These are phyloP conservation scores for Halictus rubicundus DNA, from an alignment of 1,140 invertebrate species.

Conservation along the genomic window DNA sequence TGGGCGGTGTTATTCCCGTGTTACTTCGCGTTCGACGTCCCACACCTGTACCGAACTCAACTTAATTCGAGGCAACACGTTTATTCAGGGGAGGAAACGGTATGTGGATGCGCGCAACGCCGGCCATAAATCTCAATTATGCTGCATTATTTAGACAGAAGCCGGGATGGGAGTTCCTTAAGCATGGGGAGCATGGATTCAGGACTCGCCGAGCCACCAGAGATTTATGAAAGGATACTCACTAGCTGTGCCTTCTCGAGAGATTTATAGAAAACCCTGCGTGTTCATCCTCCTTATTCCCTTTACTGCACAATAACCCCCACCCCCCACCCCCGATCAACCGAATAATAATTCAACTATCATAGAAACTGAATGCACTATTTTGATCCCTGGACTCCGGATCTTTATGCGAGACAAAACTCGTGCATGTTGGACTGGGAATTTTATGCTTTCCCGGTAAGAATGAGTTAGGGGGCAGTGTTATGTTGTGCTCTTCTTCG, in stretches of 20 bases:
- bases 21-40: constrained; percentile 4
- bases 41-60: background rate
- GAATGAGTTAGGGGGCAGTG: too few relatives aligned
- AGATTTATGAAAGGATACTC: background rate
- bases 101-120: background rate
- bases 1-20: too few relatives aligned
- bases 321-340: too few relatives aligned
- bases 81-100: constrained; percentile 17
- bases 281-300: too few relatives aligned
- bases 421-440: too few relatives aligned
- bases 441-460: too few relatives aligned
- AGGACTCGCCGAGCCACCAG: background rate
- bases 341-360: too few relatives aligned
- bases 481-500: too few relatives aligned
- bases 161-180: constrained; percentile 10
- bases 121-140: constrained; percentile 26
- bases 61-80: constrained; percentile 30
- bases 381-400: too few relatives aligned
- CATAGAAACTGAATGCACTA: too few relatives aligned
- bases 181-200: background rate
- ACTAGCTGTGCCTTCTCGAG: background rate
- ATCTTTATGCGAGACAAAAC: too few relatives aligned
- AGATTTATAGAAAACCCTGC: background rate
- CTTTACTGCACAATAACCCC: too few relatives aligned
- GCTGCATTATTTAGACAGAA: background rate